Evolutionary conservation across 2,797 vertebrate genomes (phyloP), one percentile per base, ranked within the genome.

Genomic region (Gorsachius magnificus): DNA sequence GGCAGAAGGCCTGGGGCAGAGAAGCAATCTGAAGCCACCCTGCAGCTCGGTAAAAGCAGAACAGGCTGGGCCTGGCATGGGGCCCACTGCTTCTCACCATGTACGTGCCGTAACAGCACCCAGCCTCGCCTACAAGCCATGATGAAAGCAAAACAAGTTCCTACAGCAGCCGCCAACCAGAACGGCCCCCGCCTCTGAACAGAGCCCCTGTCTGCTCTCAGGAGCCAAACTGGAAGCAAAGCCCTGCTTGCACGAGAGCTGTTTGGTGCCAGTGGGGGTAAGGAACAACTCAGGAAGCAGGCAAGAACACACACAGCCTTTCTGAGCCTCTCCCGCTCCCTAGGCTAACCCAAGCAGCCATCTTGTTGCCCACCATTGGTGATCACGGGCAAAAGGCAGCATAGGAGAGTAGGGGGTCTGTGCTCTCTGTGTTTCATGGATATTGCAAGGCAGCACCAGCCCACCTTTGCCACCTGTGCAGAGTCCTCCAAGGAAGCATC

Each of bases 331-430:
- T 68, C 19, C 8, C 11, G 11, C 24, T 36, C 43, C 12, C 6
- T 8, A 26, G 66, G 50, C 61, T 58, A 66, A 58, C 51, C 43
- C 45, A 43, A 50, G 22, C 53, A 93, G 57, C 16, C 38, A 61
- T 5, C 54, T 38, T 10, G 1, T 1, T 57, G 66, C 51, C 65
- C 22, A 13, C 31, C 50, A 29, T 10, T 0, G 0, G 64, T 11
- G 14, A 76, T 64, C 31, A 46, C 0, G 0, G 35, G 38, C 33
- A 66, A 74, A 48, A 64, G 31, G 38, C 56, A 74, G 72, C 2
- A 0, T 0, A 51, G 51, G 38, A 86, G 33, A 78, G 4, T 57
- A 35, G 45, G 35, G 2, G 38, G 7, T 35, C 46, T 43, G 65
- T 5, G 25, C 65, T 54, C 61, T 31, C 10, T 0, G 1, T 33